These are phyloP conservation scores for Ivindomyrus marchei DNA, from an alignment of 2,113 vertebrate genomes.

Conservation along the genomic window DNA sequence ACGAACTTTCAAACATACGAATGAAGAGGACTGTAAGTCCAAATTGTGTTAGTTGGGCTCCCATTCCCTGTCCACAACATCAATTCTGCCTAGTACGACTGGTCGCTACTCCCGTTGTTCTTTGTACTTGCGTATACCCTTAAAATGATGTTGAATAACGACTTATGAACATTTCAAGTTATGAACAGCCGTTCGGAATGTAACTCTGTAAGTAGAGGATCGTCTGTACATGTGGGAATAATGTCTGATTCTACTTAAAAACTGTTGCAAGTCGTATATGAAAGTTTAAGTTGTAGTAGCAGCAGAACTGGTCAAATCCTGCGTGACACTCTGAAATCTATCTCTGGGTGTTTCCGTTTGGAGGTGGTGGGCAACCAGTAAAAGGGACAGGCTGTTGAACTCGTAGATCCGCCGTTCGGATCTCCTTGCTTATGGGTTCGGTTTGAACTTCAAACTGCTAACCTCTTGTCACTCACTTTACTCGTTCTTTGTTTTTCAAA, in stretches of 20 bases:
- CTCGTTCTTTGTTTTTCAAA: neutral
- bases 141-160: too few relatives aligned
- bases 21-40: too few relatives aligned
- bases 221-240: neutral
- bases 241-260: neutral
- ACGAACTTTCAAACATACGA: too few relatives aligned
- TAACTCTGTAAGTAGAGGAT: too few relatives aligned
- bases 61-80: too few relatives aligned
- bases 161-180: too few relatives aligned
- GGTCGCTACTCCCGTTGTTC: too few relatives aligned
- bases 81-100: too few relatives aligned
- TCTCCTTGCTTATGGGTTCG: neutral
- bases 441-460: neutral
- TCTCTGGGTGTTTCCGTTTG: neutral
- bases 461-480: neutral
- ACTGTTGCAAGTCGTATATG: neutral
- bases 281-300: neutral
- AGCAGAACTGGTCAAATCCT: neutral
- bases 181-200: too few relatives aligned
- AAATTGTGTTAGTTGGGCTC: too few relatives aligned
- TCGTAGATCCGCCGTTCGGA: neutral
- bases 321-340: neutral
- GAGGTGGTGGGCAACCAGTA: neutral
- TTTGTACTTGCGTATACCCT: too few relatives aligned
- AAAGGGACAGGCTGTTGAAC: neutral